Conservation (phyloP, 2,888 invertebrate species). For the Apotomis turbidana region DNA sequence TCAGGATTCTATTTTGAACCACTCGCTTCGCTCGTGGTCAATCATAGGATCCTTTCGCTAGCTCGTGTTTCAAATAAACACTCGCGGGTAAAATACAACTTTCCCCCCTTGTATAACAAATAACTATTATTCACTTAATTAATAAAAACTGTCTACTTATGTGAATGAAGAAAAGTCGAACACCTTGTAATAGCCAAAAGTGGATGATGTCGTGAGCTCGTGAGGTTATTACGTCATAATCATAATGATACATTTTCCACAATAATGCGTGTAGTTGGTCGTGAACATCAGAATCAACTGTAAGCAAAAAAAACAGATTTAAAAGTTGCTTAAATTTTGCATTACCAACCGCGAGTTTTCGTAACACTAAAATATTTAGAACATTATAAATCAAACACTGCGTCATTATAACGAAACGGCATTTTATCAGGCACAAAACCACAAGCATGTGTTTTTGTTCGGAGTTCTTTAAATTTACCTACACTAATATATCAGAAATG, state of each 20-base stretch:
- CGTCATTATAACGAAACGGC: constrained; percentile 36
- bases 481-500: not conserved
- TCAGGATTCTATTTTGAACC: too few relatives aligned
- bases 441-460: constrained; percentile 29
- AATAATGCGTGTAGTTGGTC: constrained; percentile 20
- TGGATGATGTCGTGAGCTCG: constrained; percentile 10
- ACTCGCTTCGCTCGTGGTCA: too few relatives aligned
- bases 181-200: constrained; percentile 5
- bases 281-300: constrained; percentile 8
- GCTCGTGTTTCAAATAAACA: too few relatives aligned
- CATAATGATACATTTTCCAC: constrained; percentile 29
- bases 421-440: constrained; percentile 24
- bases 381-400: constrained; percentile 36
- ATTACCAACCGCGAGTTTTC: constrained; percentile 25
- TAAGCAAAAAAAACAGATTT: constrained; percentile 18
- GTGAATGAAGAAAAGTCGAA: not conserved
- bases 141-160: not conserved
- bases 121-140: too few relatives aligned
- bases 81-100: too few relatives aligned
- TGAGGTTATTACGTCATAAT: constrained; percentile 12
- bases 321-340: constrained; percentile 23
- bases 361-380: constrained; percentile 33
- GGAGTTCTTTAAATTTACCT: not conserved
- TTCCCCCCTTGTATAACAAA: too few relatives aligned
- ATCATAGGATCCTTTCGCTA: too few relatives aligned